These are phyloP conservation scores for Trichogramma dendrolimi DNA, from an alignment of 2,888 invertebrate species.

Conservation along the genomic window DNA sequence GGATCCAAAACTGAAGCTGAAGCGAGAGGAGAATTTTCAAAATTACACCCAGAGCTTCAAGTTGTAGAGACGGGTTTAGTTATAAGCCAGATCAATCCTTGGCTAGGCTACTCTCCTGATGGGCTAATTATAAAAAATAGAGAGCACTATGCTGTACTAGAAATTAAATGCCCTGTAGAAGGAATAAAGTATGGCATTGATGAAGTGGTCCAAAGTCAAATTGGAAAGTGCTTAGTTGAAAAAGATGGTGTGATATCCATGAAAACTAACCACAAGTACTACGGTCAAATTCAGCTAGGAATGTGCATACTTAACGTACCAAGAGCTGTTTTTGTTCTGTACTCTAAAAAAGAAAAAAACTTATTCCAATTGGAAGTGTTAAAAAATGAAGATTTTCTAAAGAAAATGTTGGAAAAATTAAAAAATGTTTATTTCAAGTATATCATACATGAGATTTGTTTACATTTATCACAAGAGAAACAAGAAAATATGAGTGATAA, in stretches of 20 bases:
- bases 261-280: not conserved
- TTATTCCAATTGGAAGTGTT: not conserved
- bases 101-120: slow-evolving; percentile 34
- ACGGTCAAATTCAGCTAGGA: not conserved
- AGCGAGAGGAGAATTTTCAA: slow-evolving; percentile 25
- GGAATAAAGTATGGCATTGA: no score
- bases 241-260: not conserved
- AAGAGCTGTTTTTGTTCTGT: not conserved
- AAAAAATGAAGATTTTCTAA: not conserved
- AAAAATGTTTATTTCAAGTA: not conserved
- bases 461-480: no score
- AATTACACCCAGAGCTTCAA: slow-evolving; percentile 2
- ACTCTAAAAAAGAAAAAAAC: not conserved
- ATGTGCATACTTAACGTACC: not conserved
- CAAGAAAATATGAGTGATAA: no score
- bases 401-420: not conserved
- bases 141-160: slow-evolving; percentile 29
- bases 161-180: slow-evolving; percentile 36
- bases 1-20: slow-evolving; percentile 27
- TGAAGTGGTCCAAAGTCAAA: no score
- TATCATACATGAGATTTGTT: not conserved
- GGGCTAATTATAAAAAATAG: slow-evolving; percentile 31
- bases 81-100: slow-evolving; percentile 30
- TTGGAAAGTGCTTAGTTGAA: not conserved
- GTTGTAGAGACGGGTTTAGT: slow-evolving; percentile 32